Evolutionary conservation across 2,888 invertebrate genomes (phyloP).

Genomic region (Dryocosmus kuriphilus): DNA sequence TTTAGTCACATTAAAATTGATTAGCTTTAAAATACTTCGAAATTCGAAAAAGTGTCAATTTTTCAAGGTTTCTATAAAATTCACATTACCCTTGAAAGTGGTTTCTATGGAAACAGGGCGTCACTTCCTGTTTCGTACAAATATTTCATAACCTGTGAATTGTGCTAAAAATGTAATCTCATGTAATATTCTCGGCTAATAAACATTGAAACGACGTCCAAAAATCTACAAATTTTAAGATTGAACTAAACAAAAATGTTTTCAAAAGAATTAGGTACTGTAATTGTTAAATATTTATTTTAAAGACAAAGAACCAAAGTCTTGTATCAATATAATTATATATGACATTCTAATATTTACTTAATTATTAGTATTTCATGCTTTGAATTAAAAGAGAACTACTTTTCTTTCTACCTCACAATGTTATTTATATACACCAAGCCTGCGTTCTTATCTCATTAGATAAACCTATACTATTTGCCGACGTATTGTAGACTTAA

Average conservation of each 20-base stretch:
- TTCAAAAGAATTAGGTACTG: background rate
- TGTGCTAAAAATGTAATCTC: background rate
- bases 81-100: constrained; percentile 2
- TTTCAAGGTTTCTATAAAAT: background rate
- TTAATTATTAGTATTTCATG: too few species aligned
- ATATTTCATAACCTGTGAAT: constrained; percentile 15
- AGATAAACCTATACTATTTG: background rate
- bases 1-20: too few species aligned
- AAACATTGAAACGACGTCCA: constrained; percentile 10
- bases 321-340: too few species aligned
- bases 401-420: background rate
- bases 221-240: background rate
- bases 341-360: too few species aligned
- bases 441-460: background rate
- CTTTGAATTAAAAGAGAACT: background rate
- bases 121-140: constrained; percentile 19
- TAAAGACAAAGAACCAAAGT: too few species aligned
- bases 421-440: background rate
- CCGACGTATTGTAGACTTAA: background rate
- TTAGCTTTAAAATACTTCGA: too few species aligned
- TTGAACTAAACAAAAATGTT: background rate
- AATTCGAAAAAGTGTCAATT: background rate
- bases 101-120: constrained; percentile 28
- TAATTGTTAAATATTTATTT: background rate
- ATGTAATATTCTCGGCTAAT: background rate